Base-by-base conservation (phyloP, 2,888 invertebrate genomes). In the Linnaemya tessellans region DNA sequence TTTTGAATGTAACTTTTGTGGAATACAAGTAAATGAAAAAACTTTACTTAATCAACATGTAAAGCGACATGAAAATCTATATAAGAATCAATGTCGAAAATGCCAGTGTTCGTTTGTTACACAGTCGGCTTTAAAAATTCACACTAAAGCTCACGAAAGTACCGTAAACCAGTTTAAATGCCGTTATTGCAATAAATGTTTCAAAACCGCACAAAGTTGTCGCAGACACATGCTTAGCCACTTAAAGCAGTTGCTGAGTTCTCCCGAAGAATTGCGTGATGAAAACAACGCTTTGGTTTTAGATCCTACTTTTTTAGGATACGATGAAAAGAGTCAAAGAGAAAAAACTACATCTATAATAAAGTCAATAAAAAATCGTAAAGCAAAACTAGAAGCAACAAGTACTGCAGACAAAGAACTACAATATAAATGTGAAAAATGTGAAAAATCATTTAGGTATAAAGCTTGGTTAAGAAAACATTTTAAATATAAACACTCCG, bases 211-310 rank as follows among this genome's bases (percentile, higher is more conserved):
- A 54, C 84, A 84, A 70, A 88, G 87, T 56, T 90, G 89, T 62
- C 87, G 87, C 0, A 51, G 67, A 0, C 90, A 90, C 73, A 89
- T 90, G 89, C 49, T 86, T 30, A 83, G 56, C 0, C 90, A 90
- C 79, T 35, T 89, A 3, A 84, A 80, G 8, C 64, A 77, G 9
- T 74, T 88, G 30, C 65, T 87, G 9, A 71, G 80, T 15, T 54
- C 70, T 3, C 18, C 22, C 13, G 41, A 51, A 54, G 15, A 7
- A 46, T n/a, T 7, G 7, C 15, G 22, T 25, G 22, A 80, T 5
- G 13, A 54, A 18, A 54, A 56, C 7, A 41, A 25, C 11, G 54
- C n/a, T 1, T 20, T 64, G 11, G 2, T 7, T 4, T 54, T 9
- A 7, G 25, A 46, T 58, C 54, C 74, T 4, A 80, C 77, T 20